Evolutionary conservation across 1,140 invertebrate species (phyloP), one percentile per base, ranked within the genome.

Genomic region (Phymastichus coffea): DNA sequence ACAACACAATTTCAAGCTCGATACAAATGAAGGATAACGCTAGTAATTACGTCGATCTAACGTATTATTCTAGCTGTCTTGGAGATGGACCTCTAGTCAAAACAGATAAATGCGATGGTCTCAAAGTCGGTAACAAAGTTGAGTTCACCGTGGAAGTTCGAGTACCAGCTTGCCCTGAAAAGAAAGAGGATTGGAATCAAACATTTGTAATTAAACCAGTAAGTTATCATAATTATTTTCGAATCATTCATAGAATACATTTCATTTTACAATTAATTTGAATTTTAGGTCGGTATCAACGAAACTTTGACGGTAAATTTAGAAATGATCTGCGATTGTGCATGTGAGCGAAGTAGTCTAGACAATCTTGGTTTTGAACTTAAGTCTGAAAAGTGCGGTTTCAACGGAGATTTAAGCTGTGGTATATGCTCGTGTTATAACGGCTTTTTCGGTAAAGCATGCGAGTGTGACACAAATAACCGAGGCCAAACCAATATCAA

Each of bases 11-110:
- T 69, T 91, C 93, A 14, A 96, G 93, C 14, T 88, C 90, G 1
- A 88, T 97, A 1, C 90, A 94, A 80, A 88, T 98, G 85, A 94
- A 93, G 75, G 93, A 95, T 65, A 95, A 92, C 60, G 88, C 93
- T n/a, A 90, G 90, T 66, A 53, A 61, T 54, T 85, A 89, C 22
- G 81, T 98, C 0, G 89, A 91, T 72, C 85, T 99, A 10, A 88
- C 86, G 43, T 98, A 98, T 77, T 89, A 87, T 67, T 95, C 95
- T 0, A 88, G 86, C 37, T 98, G 97, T 72, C 77, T 93, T 2
- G 60, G 43, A n/a, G 56, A 41, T 46, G 87, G 87, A 51, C 66
- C 81, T 8, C 70, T 82, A 6, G 77, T 84, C 9, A 84, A 89
- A 71, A 93, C 90, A 0, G 90, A 87, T 57, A 92, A 91, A 78